These are phyloP conservation scores for Rallus limicola DNA, from an alignment of 2,113 vertebrate genomes.

Conservation along the genomic window DNA sequence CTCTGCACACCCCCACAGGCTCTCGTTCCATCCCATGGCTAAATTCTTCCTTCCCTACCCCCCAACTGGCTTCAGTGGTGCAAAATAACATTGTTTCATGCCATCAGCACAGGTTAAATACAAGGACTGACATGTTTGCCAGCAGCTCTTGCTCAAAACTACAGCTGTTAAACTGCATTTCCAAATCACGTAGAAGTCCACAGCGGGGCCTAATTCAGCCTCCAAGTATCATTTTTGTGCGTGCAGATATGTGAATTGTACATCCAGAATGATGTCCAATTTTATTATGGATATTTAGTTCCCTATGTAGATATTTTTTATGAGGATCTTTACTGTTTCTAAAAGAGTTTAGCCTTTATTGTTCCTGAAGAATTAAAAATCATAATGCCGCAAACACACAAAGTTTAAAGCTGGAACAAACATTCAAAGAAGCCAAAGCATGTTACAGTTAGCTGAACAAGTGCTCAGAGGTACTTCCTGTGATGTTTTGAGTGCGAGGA, in stretches of 20 bases:
- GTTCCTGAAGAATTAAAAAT: background rate
- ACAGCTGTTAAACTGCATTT: background rate
- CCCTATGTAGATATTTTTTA: background rate
- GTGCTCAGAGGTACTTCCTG: background rate
- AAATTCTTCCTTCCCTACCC: background rate
- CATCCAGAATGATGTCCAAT: background rate
- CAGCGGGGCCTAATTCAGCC: background rate
- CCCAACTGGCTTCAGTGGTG: fast-evolving
- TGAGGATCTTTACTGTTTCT: background rate
- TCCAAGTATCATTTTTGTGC: background rate
- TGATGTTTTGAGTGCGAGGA: background rate
- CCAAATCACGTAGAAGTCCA: background rate
- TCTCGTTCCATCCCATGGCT: background rate
- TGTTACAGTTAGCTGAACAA: background rate
- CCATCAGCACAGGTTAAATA: background rate
- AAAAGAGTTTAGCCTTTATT: background rate
- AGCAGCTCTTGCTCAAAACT: background rate
- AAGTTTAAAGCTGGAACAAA: background rate
- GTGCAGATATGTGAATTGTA: background rate
- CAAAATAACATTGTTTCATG: background rate
- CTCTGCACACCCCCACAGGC: fast-evolving
- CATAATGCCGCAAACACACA: background rate
- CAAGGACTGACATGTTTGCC: background rate
- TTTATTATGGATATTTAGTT: background rate
- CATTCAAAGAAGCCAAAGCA: background rate